Percentiles rank a stretch among this genome's conserved stretches.
Conservation (phyloP, 2,888 invertebrate genomes). For the Linnaemya vulpina region DNA sequence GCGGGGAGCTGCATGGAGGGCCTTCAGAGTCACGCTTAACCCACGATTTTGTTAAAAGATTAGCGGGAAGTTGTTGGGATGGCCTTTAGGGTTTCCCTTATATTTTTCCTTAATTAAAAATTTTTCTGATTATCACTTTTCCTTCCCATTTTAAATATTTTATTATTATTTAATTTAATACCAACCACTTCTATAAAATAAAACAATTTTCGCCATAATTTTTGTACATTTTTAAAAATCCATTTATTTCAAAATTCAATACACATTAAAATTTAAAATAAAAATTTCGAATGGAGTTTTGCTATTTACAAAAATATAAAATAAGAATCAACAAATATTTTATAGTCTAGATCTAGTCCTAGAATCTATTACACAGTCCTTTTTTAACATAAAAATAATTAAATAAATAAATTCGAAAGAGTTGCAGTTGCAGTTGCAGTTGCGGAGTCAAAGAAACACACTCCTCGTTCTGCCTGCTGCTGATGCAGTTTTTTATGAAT, state of each 20-base stretch:
- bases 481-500: background rate
- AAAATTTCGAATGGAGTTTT: constrained; percentile 26
- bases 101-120: too few species aligned
- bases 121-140: background rate
- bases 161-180: too few species aligned
- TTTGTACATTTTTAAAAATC: constrained; percentile 40
- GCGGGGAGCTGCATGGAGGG: too few species aligned
- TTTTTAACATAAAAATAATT: constrained; percentile 17
- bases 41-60: too few species aligned
- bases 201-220: background rate
- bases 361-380: constrained; percentile 50
- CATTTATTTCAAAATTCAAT: constrained; percentile 52
- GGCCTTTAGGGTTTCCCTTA: too few species aligned
- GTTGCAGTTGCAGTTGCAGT: constrained; percentile 1
- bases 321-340: constrained; percentile 41
- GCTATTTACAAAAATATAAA: constrained; percentile 46
- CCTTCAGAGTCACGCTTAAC: too few species aligned
- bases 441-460: constrained; percentile 21
- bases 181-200: background rate
- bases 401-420: constrained; percentile 18
- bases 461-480: background rate
- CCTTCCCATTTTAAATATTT: too few species aligned
- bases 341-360: constrained; percentile 34
- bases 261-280: constrained; percentile 13
- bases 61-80: too few species aligned